These are phyloP conservation scores for Eueides isabella DNA, from an alignment of 1,140 invertebrate species.

Conservation along the genomic window DNA sequence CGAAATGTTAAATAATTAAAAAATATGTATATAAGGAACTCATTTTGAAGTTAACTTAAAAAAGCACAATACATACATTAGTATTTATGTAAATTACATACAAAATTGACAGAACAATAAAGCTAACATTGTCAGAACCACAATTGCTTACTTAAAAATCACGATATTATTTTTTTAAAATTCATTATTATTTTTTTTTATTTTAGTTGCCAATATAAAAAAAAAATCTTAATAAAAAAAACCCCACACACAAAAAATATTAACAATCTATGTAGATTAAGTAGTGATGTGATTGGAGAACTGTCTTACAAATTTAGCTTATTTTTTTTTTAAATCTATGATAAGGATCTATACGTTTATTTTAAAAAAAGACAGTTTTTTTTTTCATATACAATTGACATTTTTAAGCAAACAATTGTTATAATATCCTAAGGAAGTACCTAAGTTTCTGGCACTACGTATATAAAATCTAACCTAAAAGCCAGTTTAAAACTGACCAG, in stretches of 20 bases:
- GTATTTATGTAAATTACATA: constrained; percentile 36
- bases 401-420: constrained; percentile 3
- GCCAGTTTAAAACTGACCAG: constrained; percentile 49
- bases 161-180: background rate
- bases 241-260: too few relatives aligned
- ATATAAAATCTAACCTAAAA: constrained; percentile 43
- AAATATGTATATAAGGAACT: background rate
- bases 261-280: too few relatives aligned
- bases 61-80: constrained; percentile 17
- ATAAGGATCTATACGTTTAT: too few relatives aligned
- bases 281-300: too few relatives aligned
- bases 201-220: too few relatives aligned
- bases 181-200: too few relatives aligned
- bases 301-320: too few relatives aligned
- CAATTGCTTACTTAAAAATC: background rate
- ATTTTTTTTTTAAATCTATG: too few relatives aligned
- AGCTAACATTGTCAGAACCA: constrained; percentile 23
- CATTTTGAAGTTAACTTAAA: background rate
- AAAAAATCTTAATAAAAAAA: too few relatives aligned
- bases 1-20: background rate
- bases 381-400: background rate
- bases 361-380: too few relatives aligned
- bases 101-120: constrained; percentile 46
- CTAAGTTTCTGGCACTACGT: constrained; percentile 50
- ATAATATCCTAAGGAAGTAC: constrained; percentile 21